Evolutionary conservation across 2,888 invertebrate genomes (phyloP).

Genomic region (Heliconius cydno): DNA sequence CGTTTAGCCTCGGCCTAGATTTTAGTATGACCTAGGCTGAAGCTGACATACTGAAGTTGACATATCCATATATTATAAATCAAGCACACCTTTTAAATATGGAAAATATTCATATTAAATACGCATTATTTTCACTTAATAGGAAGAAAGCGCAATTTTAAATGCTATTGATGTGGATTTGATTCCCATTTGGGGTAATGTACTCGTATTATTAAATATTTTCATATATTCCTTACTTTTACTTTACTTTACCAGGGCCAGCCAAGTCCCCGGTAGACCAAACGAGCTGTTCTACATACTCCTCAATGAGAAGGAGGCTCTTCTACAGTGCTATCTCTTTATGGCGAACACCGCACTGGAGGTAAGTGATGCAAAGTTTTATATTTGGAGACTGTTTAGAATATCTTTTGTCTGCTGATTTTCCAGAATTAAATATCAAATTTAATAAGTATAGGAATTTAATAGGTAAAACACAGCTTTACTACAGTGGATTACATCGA

Average conservation of each 20-base stretch:
- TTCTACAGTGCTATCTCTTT: conserved; percentile 89
- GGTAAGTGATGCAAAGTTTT: conserved; percentile 80
- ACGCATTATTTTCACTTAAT: too few relatives aligned
- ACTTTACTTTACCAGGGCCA: conserved; percentile 60
- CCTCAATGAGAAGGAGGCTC: conserved; percentile 87
- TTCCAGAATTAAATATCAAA: too few relatives aligned
- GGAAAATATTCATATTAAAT: too few relatives aligned
- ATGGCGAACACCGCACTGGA: conserved; percentile 86
- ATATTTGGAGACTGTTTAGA: neutral
- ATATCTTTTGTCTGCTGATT: neutral
- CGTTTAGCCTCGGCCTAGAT: conserved; percentile 36
- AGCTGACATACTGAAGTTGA: conserved; percentile 21
- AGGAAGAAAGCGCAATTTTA: too few relatives aligned
- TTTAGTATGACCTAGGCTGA: conserved; percentile 30
- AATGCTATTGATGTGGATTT: too few relatives aligned
- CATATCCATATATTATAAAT: conserved; percentile 18
- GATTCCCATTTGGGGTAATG: too few relatives aligned
- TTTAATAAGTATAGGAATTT: too few relatives aligned
- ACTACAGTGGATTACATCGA: too few relatives aligned
- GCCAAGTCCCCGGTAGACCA: conserved; percentile 80
- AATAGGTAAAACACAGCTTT: too few relatives aligned
- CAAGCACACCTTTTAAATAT: neutral
- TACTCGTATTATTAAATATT: too few relatives aligned
- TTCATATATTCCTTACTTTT: too few relatives aligned
- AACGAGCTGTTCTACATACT: conserved; percentile 89